Evolutionary conservation across 2,113 vertebrate species (phyloP).

Genomic region (Elaphurus davidianus): DNA sequence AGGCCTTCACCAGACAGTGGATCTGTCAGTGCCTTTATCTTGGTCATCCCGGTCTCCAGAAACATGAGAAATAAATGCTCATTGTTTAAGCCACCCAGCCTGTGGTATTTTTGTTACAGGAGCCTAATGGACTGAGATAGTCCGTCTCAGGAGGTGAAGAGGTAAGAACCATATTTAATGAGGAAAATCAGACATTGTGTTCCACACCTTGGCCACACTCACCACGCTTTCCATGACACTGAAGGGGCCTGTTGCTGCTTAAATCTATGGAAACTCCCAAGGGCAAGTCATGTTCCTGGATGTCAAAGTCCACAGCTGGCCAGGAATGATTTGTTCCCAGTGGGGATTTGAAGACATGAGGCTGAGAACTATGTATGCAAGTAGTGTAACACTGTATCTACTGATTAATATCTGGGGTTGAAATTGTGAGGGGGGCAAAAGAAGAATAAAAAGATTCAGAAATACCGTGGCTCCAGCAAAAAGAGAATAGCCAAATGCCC

Average conservation of each 20-base stretch:
- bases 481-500: neutral
- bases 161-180: neutral
- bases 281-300: neutral
- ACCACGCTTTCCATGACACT: rapidly evolving
- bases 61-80: neutral
- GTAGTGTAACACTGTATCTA: too few relatives aligned
- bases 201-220: neutral
- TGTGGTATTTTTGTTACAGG: neutral
- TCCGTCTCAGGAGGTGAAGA: neutral
- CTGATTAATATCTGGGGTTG: neutral
- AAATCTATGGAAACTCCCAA: neutral
- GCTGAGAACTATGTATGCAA: neutral
- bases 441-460: neutral
- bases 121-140: neutral
- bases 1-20: neutral
- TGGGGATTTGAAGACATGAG: neutral
- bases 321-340: neutral
- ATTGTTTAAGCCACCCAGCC: neutral
- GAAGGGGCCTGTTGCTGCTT: neutral
- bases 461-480: neutral
- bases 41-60: neutral
- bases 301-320: neutral
- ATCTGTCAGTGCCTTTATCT: neutral
- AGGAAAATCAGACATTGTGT: neutral
- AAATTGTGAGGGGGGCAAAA: neutral